phyloP scores from a whole-genome alignment of 2,113 vertebrate species.

The Eclectus roratus region DNA sequence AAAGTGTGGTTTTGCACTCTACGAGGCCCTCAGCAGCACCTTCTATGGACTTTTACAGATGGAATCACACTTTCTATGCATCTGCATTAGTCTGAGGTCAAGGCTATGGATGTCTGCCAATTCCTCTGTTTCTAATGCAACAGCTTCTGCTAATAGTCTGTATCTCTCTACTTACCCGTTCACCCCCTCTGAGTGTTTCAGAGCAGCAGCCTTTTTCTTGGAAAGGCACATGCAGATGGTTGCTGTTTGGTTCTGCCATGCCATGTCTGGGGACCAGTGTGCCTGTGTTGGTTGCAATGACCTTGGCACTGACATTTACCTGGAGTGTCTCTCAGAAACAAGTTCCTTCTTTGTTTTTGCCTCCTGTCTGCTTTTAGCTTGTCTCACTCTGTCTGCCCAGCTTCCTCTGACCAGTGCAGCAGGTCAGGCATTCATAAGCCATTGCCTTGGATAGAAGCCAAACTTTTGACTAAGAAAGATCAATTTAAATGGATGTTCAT shows the following conservation, averaged over 20 bases:
- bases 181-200: not conserved
- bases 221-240: not conserved
- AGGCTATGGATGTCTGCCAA: not conserved
- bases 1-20: not conserved
- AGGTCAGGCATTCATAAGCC: fast-evolving
- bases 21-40: not conserved
- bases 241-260: not conserved
- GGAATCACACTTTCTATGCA: not conserved
- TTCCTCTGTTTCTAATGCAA: not conserved
- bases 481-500: slow-evolving; percentile 44
- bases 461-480: slow-evolving; percentile 3
- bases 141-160: not conserved
- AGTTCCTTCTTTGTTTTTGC: not conserved
- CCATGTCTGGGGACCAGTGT: not conserved
- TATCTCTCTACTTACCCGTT: not conserved
- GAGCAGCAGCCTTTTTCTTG: not conserved
- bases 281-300: fast-evolving
- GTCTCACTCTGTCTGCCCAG: not conserved
- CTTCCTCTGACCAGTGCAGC: fast-evolving
- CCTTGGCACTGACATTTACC: not conserved
- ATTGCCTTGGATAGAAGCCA: not conserved
- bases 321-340: not conserved
- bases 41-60: not conserved
- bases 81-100: not conserved
- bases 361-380: not conserved